Base-by-base conservation (phyloP, 2,113 vertebrate genomes). In the human (Homo sapiens) region DNA sequence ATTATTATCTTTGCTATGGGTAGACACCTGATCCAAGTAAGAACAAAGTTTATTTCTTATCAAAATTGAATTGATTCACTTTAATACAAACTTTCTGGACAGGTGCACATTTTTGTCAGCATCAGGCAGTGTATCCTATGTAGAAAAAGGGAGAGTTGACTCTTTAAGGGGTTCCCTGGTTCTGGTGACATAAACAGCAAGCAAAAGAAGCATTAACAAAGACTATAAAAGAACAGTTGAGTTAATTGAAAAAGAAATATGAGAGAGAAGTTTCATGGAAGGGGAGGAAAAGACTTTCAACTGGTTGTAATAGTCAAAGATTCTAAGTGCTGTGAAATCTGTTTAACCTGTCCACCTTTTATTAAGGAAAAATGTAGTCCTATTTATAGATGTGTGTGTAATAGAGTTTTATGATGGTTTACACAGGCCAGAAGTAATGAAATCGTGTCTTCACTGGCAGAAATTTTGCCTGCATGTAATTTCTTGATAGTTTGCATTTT, bases 1-100 rank as follows among this genome's bases (percentile, higher is more conserved):
- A 79, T 95, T 94, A 96, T 97, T 82, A 97, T 14, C 9, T 92
- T 25, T 81, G 57, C 89, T 95, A 97, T 95, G 81, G 93, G 98
- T 95, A 73, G 78, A 86, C 94, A 93, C 35, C 61, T 93, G 70
- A 86, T n/a, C 61, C 86, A 88, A 92, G 30, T 78, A 79, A 92
- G 16, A 86, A 76, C 1, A 85, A 70, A 95, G 11, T 32, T 48
- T 76, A 61, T 87, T 76, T 38, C 40, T 70, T 8, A 82, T 32
- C 22, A 86, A 86, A 55, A 82, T 23, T 32, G 2, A 94, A 79
- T 32, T 66, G 55, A 95, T 38, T 89, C n/a, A 68, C 17, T 20
- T 78, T 22, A 61, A 40, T 50, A 35, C 38, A 94, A 88, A n/a
- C 3, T 79, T 88, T 83, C 50, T 35, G 61, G 18, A 22, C 40